phyloP scores from a whole-genome alignment of 1,140 invertebrate species.

The Aphelinus certus region DNA sequence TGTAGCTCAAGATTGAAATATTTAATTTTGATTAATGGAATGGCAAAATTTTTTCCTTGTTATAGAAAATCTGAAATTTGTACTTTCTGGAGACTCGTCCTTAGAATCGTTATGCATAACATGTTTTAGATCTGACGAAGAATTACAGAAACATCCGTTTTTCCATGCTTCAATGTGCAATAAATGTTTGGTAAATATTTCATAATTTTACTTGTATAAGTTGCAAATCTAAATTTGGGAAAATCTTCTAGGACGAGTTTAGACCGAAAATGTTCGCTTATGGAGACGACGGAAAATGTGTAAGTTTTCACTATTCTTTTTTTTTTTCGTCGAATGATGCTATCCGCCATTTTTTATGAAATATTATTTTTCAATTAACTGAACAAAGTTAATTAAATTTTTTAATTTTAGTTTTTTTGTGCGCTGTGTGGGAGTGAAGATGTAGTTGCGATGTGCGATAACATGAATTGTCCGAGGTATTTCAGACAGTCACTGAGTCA shows the following conservation, averaged over 20 bases:
- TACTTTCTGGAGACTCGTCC: constrained; percentile 13
- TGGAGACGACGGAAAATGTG: constrained; percentile 57
- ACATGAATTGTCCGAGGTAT: constrained; percentile 53
- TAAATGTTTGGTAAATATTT: constrained; percentile 52
- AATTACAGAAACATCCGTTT: constrained; percentile 52
- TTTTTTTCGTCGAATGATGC: too few relatives aligned
- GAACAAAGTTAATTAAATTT: constrained; percentile 19
- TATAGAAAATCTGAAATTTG: constrained; percentile 19
- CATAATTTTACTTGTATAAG: constrained; percentile 4
- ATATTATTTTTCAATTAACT: constrained; percentile 21
- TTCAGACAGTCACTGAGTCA: constrained; percentile 2
- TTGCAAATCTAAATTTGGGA: background rate
- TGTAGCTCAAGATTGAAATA: too few relatives aligned
- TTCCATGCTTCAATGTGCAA: constrained; percentile 53
- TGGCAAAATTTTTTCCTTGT: background rate
- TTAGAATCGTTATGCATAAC: constrained; percentile 51
- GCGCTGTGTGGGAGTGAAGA: constrained; percentile 52
- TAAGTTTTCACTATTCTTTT: constrained; percentile 44
- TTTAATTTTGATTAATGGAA: too few relatives aligned
- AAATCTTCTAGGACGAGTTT: constrained; percentile 49
- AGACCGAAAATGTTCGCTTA: constrained; percentile 56
- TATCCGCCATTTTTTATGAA: background rate
- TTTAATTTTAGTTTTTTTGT: constrained; percentile 53
- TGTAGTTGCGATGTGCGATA: constrained; percentile 54
- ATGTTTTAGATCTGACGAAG: constrained; percentile 44